Conservation (phyloP, 2,797 vertebrate species). For the Sebastes diaconus region DNA sequence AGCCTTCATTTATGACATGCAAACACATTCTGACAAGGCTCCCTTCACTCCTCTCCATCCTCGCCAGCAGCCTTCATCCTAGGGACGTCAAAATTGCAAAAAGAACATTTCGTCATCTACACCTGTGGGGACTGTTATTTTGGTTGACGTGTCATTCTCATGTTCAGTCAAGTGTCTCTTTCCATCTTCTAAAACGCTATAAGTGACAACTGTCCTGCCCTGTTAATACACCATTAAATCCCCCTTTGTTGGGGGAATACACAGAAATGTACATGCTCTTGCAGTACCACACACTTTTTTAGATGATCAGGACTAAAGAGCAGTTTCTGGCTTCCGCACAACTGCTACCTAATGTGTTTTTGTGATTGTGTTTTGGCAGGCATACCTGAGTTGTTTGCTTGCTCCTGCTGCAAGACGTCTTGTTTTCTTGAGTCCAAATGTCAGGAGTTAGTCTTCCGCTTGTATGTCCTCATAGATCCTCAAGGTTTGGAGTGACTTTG, state of each 20-base stretch:
- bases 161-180: slow-evolving; percentile 61
- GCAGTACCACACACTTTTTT: slow-evolving; percentile 25
- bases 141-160: slow-evolving; percentile 47
- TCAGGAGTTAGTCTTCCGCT: slow-evolving; percentile 27
- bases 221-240: slow-evolving; percentile 49
- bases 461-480: slow-evolving; percentile 32
- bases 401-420: slow-evolving; percentile 44
- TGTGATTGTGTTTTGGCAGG: slow-evolving; percentile 2
- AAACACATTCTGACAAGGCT: slow-evolving; percentile 61
- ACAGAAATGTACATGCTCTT: slow-evolving; percentile 1
- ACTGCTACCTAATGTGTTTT: background rate
- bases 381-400: slow-evolving; percentile 63
- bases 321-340: background rate
- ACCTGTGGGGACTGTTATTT: slow-evolving; percentile 49
- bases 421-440: slow-evolving; percentile 35
- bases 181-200: slow-evolving; percentile 48
- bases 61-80: slow-evolving; percentile 23
- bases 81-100: slow-evolving; percentile 58
- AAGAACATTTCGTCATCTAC: slow-evolving; percentile 47
- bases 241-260: background rate
- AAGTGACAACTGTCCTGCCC: slow-evolving; percentile 61
- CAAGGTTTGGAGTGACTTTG: slow-evolving; percentile 48
- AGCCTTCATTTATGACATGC: slow-evolving; percentile 39
- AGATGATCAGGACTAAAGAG: background rate
- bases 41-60: slow-evolving; percentile 26